phyloP scores from a whole-genome alignment of 2,888 invertebrate species.

The Leptarthrus brevirostris region DNA sequence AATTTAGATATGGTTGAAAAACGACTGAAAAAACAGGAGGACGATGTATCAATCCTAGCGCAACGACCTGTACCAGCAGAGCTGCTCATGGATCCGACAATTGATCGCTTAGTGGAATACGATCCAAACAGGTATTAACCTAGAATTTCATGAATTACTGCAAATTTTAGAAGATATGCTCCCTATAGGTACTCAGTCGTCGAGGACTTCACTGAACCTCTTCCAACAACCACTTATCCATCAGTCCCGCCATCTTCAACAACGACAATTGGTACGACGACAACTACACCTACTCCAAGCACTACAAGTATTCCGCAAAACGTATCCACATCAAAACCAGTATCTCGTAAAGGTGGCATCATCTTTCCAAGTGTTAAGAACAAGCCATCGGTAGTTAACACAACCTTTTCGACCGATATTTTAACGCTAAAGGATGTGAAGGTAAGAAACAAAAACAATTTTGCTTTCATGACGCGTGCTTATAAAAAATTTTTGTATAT shows the following conservation, averaged over 20 bases:
- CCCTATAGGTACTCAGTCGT: slow-evolving; percentile 63
- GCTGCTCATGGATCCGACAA: slow-evolving; percentile 79
- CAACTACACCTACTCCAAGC: slow-evolving; percentile 54
- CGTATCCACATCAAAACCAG: slow-evolving; percentile 64
- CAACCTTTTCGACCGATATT: slow-evolving; percentile 83
- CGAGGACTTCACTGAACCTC: slow-evolving; percentile 63
- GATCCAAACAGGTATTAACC: slow-evolving; percentile 75
- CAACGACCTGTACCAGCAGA: slow-evolving; percentile 82
- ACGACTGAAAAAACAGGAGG: slow-evolving; percentile 84
- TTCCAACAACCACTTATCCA: slow-evolving; percentile 64
- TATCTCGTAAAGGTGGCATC: slow-evolving; percentile 80
- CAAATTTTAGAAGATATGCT: slow-evolving; percentile 31
- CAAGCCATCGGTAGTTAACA: slow-evolving; percentile 87
- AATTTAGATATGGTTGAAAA: slow-evolving; percentile 89
- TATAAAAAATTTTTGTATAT: neutral
- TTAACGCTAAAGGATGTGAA: slow-evolving; percentile 84
- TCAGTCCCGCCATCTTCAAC: slow-evolving; percentile 54
- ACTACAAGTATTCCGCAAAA: slow-evolving; percentile 52
- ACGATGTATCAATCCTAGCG: slow-evolving; percentile 81
- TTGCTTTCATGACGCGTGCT: neutral
- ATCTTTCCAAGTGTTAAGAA: slow-evolving; percentile 93
- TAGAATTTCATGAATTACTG: slow-evolving; percentile 2
- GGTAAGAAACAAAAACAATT: slow-evolving; percentile 70
- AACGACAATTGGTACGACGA: slow-evolving; percentile 57
- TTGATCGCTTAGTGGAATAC: slow-evolving; percentile 82